phyloP scores from a whole-genome alignment of 2,888 invertebrate genomes.

The Leptinotarsa tumamoca region DNA sequence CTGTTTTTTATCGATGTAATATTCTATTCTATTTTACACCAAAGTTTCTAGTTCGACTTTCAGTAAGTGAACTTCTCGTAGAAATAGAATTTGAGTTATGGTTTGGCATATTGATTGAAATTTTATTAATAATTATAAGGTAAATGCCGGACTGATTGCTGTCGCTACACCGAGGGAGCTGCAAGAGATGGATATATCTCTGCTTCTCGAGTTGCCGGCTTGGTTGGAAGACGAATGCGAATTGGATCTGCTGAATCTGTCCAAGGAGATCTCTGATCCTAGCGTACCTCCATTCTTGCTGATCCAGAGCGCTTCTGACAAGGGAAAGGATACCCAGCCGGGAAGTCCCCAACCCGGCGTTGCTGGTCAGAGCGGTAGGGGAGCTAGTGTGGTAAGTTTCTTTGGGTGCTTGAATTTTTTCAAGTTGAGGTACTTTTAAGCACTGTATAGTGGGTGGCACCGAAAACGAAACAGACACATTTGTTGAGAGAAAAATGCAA shows the following conservation, averaged over 20 bases:
- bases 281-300: constrained; percentile 85
- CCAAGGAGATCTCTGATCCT: constrained; percentile 72
- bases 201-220: constrained; percentile 87
- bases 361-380: constrained; percentile 86
- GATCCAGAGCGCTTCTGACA: constrained; percentile 79
- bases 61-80: no score
- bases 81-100: no score
- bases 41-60: no score
- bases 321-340: constrained; percentile 68
- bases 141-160: constrained; percentile 85
- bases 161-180: constrained; percentile 95
- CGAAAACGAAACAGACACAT: no score
- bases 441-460: not conserved
- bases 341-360: constrained; percentile 79
- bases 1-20: no score
- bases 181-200: constrained; percentile 96
- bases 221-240: constrained; percentile 99
- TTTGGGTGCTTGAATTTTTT: not conserved
- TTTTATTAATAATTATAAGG: constrained; percentile 64
- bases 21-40: no score
- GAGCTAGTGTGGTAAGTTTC: constrained; percentile 85
- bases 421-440: not conserved
- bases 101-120: not conserved
- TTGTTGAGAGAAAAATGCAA: no score
- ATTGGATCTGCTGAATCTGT: constrained; percentile 90